These are phyloP conservation scores for Cenopis cana DNA, from an alignment of 2,888 invertebrate species.

Conservation along the genomic window DNA sequence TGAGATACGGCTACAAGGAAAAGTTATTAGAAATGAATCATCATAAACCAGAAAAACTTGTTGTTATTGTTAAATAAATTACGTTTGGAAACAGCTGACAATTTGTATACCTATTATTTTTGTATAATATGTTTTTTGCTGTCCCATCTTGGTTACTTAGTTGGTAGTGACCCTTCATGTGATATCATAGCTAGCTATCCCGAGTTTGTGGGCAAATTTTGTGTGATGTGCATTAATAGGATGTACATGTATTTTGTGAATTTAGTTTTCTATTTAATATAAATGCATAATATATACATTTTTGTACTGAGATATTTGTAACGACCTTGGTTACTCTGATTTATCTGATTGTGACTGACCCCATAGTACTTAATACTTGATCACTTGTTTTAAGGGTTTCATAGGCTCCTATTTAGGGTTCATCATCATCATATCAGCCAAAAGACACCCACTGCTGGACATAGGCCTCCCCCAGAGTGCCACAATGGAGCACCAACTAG, in stretches of 20 bases:
- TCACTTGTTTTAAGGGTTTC: too few species aligned
- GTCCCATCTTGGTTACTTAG: background rate
- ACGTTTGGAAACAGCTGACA: background rate
- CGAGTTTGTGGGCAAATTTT: background rate
- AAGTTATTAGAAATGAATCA: constrained; percentile 9
- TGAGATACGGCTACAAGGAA: background rate
- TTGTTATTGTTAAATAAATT: constrained; percentile 1
- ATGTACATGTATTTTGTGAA: background rate
- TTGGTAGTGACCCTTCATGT: background rate
- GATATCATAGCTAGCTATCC: background rate
- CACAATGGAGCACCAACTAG: too few species aligned
- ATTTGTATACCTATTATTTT: background rate
- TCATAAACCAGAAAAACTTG: background rate
- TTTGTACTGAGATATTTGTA: too few species aligned
- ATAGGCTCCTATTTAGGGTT: too few species aligned
- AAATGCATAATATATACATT: too few species aligned
- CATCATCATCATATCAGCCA: too few species aligned
- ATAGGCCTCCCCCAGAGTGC: too few species aligned
- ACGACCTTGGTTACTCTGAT: too few species aligned
- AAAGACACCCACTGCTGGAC: too few species aligned
- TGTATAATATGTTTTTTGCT: background rate
- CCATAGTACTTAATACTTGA: too few species aligned
- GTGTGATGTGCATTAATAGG: background rate
- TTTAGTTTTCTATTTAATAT: too few species aligned
- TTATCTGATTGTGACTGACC: too few species aligned